phyloP scores from a whole-genome alignment of 2,113 vertebrate genomes.

The Cettia cetti region DNA sequence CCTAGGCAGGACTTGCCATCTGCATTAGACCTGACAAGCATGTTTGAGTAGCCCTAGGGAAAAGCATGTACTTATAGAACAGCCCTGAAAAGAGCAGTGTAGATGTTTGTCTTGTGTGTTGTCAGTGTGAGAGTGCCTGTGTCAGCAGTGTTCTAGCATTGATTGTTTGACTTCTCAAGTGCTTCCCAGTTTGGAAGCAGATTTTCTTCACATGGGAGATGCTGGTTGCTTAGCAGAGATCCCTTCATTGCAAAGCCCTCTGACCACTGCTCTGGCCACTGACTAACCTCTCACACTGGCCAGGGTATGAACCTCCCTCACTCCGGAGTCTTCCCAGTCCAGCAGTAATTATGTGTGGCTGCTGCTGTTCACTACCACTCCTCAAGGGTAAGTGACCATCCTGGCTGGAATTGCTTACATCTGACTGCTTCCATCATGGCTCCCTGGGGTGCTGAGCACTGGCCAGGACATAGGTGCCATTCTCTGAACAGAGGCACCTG shows the following conservation, averaged over 20 bases:
- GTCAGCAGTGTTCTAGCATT: background rate
- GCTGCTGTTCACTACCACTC: background rate
- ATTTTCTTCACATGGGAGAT: background rate
- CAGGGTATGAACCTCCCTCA: background rate
- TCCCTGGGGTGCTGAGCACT: background rate
- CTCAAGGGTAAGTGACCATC: background rate
- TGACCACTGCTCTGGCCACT: background rate
- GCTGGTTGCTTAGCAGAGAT: background rate
- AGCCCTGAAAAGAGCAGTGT: background rate
- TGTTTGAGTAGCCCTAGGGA: background rate
- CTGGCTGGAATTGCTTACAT: background rate
- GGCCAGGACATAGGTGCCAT: fast-evolving
- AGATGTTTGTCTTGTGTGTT: background rate
- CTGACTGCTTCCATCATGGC: background rate
- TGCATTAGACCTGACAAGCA: background rate
- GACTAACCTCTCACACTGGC: background rate
- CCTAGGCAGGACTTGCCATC: background rate
- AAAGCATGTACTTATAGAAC: fast-evolving
- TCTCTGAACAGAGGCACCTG: background rate
- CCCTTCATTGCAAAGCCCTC: background rate
- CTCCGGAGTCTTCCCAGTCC: background rate
- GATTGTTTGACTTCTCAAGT: background rate
- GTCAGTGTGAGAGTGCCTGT: background rate
- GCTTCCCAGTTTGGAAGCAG: background rate
- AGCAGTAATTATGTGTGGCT: background rate